Evolutionary conservation across 2,113 vertebrate species (phyloP), one percentile per base, ranked within the genome.

Genomic region (Mesoclemmys tuberculata): DNA sequence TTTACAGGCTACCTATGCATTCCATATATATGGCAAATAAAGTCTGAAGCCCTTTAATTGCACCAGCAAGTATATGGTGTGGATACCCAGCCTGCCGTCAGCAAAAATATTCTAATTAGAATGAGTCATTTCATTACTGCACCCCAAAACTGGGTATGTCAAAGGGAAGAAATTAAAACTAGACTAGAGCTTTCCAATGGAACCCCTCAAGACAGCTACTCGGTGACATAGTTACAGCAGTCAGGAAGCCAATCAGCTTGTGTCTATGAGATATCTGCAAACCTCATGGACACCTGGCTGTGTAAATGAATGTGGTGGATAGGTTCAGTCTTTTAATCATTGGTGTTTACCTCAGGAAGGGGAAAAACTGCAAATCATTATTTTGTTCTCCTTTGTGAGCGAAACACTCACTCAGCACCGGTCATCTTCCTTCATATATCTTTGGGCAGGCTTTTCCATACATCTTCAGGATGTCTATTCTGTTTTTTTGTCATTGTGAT

Each of bases 221-320:
- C 83, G 87, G 79, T 68, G 83, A 87, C 88, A 96, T 96, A 96
- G 95, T 96, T 95, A 96, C 95, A 97, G 92, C 84, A 93, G 90
- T 75, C 89, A 80, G 85, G 82, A 91, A 97, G 89, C 46, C 94
- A 97, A 97, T 97, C 95, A 96, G 41, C 87, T 93, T 95, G 83
- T 96, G 92, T 49, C 92, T 94, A 85, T 90, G 92, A 92, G 96
- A 96, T 87, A 91, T 95, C 83, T 97, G 96, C 95, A 90, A 97
- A 97, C 96, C 87, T 97, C 96, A 96, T 96, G 95, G 96, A 97
- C 96, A 97, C 89, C 96, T 96, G 94, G 93, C 96, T 85, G 92
- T 96, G 93, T 94, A 96, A 97, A 97, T 95, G 93, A 94, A 94
- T 94, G 94, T 93, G 79, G 92, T 83, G 90, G 94, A 95, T 93